Percentiles rank a stretch among this genome's conserved stretches.
These are phyloP conservation scores for Heterodera carotae DNA, from an alignment of 1,140 invertebrate species.

Conservation along the genomic window DNA sequence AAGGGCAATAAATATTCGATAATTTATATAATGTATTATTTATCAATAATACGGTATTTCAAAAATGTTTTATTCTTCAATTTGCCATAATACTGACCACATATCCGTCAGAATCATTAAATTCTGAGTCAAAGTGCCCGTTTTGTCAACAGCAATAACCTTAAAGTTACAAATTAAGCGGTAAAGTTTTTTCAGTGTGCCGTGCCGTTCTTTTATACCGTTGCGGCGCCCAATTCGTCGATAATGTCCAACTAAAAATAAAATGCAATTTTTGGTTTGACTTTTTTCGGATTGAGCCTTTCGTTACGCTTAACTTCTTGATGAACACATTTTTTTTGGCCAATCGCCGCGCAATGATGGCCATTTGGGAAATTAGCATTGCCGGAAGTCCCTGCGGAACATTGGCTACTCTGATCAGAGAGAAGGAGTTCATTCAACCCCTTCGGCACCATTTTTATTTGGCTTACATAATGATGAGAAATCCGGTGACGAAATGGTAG, in stretches of 20 bases:
- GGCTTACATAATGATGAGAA: constrained; percentile 60
- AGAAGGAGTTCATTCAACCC: neutral
- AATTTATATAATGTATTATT: neutral
- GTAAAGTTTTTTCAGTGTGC: neutral
- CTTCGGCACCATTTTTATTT: too few species aligned
- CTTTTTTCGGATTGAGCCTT: neutral
- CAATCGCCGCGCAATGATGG: constrained; percentile 97
- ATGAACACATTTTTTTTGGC: constrained; percentile 95
- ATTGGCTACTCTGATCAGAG: constrained; percentile 57
- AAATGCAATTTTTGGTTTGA: constrained; percentile 2
- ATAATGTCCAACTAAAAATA: constrained; percentile 80
- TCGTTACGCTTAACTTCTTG: constrained; percentile 73
- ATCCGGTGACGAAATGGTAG: constrained; percentile 63
- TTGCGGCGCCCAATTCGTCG: constrained; percentile 94
- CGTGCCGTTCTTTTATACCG: constrained; percentile 64
- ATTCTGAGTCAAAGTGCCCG: constrained; percentile 96
- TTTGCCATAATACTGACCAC: constrained; percentile 48
- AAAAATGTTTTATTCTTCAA: too few species aligned
- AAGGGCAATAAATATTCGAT: neutral
- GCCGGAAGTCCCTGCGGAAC: constrained; percentile 77
- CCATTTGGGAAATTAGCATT: constrained; percentile 92
- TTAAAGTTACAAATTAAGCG: neutral
- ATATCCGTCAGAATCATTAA: constrained; percentile 92
- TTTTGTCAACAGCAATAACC: constrained; percentile 97
- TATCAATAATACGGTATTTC: too few species aligned